Conservation (phyloP, 2,797 vertebrate genomes). For the Anguilla megastoma region DNA sequence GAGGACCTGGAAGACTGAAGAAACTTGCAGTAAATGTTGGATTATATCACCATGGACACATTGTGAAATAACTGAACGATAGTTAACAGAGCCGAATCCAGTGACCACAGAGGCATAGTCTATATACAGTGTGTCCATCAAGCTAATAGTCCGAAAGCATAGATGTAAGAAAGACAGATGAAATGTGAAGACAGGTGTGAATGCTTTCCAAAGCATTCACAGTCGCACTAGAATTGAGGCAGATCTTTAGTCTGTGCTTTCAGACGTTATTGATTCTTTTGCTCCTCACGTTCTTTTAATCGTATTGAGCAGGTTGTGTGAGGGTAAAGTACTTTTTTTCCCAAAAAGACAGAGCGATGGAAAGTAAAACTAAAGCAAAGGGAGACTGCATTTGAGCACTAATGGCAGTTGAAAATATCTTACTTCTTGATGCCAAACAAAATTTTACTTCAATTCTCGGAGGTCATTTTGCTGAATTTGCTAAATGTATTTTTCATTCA, state of each 20-base stretch:
- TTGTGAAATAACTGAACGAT: neutral
- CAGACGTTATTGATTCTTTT: neutral
- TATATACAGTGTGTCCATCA: neutral
- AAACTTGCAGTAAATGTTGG: constrained; percentile 15
- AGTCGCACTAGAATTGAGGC: neutral
- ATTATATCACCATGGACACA: neutral
- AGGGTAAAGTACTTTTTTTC: too few species aligned
- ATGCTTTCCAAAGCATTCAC: neutral
- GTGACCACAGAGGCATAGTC: neutral
- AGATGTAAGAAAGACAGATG: neutral
- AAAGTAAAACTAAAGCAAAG: neutral
- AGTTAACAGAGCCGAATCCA: neutral
- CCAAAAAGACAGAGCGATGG: neutral
- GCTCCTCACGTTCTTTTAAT: neutral
- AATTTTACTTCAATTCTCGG: neutral
- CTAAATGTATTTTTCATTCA: neutral
- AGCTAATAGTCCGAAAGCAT: neutral
- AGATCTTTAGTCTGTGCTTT: neutral
- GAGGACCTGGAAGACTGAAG: constrained; percentile 57
- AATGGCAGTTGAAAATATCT: neutral
- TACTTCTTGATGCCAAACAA: neutral
- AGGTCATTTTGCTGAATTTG: neutral
- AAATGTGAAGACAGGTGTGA: neutral
- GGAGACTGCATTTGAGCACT: neutral
- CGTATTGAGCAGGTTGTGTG: neutral